Conservation (phyloP, 1,140 invertebrate species). For the Temnothorax curvispinosus region DNA sequence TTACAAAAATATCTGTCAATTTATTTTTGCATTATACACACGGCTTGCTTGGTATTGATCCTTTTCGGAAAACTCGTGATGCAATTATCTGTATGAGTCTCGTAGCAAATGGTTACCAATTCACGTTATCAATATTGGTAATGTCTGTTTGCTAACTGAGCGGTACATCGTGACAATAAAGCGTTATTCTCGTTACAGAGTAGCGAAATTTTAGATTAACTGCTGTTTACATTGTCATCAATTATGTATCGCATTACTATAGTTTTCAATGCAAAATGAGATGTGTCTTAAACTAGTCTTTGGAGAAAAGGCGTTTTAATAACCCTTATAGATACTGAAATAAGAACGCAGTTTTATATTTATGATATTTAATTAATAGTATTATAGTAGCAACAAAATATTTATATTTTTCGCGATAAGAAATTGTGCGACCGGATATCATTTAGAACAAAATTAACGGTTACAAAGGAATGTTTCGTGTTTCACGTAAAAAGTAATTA, state of each 20-base stretch:
- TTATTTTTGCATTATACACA: slow-evolving; percentile 53
- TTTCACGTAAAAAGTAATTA: slow-evolving; percentile 35
- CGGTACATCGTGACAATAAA: neutral
- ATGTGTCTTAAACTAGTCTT: neutral
- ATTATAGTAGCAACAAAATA: neutral
- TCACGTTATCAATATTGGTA: slow-evolving; percentile 47
- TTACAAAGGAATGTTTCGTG: neutral
- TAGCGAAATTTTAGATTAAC: slow-evolving; percentile 29
- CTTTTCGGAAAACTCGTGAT: neutral
- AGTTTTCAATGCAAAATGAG: neutral
- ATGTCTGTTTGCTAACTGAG: slow-evolving; percentile 40
- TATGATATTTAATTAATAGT: neutral
- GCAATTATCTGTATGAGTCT: slow-evolving; percentile 22
- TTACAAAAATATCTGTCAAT: slow-evolving; percentile 38
- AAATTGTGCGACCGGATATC: neutral
- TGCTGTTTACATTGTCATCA: neutral
- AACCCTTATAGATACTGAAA: neutral
- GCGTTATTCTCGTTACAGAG: neutral
- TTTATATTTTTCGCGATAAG: neutral
- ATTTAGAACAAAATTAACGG: slow-evolving; percentile 8
- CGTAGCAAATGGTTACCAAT: slow-evolving; percentile 12
- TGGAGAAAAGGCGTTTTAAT: neutral
- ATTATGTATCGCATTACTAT: neutral
- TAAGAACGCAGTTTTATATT: neutral
- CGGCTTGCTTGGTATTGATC: neutral